phyloP scores from a whole-genome alignment of 1,140 invertebrate genomes.

The Whitmania pigra region DNA sequence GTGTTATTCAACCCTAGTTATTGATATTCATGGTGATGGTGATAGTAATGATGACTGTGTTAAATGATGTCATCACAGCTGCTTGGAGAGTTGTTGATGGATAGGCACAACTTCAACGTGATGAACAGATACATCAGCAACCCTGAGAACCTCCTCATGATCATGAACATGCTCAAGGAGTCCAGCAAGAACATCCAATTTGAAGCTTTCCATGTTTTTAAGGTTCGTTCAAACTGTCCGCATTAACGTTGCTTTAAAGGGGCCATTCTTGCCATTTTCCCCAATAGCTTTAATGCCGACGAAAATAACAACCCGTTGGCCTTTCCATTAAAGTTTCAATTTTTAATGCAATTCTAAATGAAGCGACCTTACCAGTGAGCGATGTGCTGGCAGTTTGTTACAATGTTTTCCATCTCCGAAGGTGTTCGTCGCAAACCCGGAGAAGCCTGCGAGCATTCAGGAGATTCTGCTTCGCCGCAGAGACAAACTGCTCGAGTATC shows the following conservation, averaged over 20 bases:
- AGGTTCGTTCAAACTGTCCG: slow-evolving; percentile 51
- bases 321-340: too few species aligned
- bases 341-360: too few species aligned
- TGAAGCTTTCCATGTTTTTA: slow-evolving; percentile 99
- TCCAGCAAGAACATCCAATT: slow-evolving; percentile 99
- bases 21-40: too few species aligned
- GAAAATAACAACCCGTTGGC: neutral
- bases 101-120: slow-evolving; percentile 96
- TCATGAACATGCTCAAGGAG: slow-evolving; percentile 99
- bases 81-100: slow-evolving; percentile 87
- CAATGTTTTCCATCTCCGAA: slow-evolving; percentile 34
- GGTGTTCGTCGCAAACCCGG: slow-evolving; percentile 99
- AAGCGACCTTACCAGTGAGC: too few species aligned
- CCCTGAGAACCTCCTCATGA: slow-evolving; percentile 95
- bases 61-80: slow-evolving; percentile 43
- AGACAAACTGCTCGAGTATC: slow-evolving; percentile 95
- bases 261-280: neutral
- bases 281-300: neutral
- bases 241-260: neutral
- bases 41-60: too few species aligned
- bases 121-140: slow-evolving; percentile 99
- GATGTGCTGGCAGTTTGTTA: too few species aligned
- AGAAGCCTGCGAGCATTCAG: slow-evolving; percentile 96
- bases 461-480: slow-evolving; percentile 96
- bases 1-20: slow-evolving; percentile 28